Percentiles rank a stretch among this genome's conserved stretches.
Evolutionary conservation across 2,888 invertebrate genomes (phyloP).

Genomic region (Smittia sp.): DNA sequence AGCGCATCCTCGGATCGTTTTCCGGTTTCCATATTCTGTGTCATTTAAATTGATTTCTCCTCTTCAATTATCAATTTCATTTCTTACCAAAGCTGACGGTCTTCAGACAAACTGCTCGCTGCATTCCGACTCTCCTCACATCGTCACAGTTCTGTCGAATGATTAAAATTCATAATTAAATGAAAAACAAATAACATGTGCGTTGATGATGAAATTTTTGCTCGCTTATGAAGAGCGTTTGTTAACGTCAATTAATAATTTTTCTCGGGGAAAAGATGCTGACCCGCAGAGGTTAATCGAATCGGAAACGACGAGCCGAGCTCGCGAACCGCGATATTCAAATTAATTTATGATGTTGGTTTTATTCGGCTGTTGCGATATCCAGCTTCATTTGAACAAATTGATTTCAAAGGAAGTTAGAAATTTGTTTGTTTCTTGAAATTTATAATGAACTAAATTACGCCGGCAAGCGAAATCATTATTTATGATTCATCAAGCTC

Average conservation of each 20-base stretch:
- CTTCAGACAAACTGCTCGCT: constrained; percentile 19
- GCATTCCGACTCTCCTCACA: constrained; percentile 27
- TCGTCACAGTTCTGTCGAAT: constrained; percentile 26
- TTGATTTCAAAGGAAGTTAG: not conserved
- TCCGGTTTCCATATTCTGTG: constrained; percentile 37
- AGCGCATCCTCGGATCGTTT: constrained; percentile 31
- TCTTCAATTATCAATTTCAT: not conserved
- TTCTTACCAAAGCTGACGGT: constrained; percentile 34
- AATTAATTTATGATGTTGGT: constrained; percentile 20
- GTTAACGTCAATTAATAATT: constrained; percentile 10
- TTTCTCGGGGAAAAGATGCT: not conserved
- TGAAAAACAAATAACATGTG: constrained; percentile 25
- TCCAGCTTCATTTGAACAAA: constrained; percentile 6
- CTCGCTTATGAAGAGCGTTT: not conserved
- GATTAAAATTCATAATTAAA: not conserved
- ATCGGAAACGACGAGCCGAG: constrained; percentile 33
- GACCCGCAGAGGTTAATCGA: constrained; percentile 28
- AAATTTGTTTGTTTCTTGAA: not conserved
- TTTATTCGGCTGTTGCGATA: not conserved
- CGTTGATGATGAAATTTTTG: not conserved
- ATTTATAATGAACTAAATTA: no score
- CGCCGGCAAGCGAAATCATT: no score
- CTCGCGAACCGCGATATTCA: constrained; percentile 21
- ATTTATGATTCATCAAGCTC: no score
- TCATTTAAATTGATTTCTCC: not conserved